Evolutionary conservation across 2,797 vertebrate species (phyloP), one percentile per base, ranked within the genome.

Genomic region (Taenioides sp.): DNA sequence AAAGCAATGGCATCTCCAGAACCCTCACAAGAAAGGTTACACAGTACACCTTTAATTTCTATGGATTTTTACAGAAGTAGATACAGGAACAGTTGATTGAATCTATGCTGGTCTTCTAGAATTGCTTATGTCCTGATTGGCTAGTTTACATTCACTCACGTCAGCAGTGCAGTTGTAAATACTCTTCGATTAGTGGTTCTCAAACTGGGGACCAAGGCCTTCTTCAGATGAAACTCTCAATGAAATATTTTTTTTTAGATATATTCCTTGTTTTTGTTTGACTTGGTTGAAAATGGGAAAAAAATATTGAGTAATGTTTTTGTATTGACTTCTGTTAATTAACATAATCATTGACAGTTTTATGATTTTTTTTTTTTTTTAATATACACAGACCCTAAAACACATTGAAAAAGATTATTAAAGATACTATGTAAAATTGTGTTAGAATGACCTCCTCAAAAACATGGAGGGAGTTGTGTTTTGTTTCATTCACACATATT

Each of bases 41-140:
- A 37, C 34, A 37, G 1, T 54, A 6, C 52, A 54, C 2, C 52
- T 54, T 54, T 54, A 22, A 22, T 16, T 2, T 22, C 14, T 31
- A 37, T 37, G 4, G 73, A 28, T 16, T 65, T 74, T n/a, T 37
- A 37, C 34, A 57, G 55, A 71, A 16, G 22, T 65, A 77, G 47
- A 55, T 62, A 71, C n/a, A 10, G 7, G n/a, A 54, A 2, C 20
- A 6, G 50, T 22, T 54, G 20, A 54, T 54, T 54, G 52, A 54
- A 22, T 54, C 52, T 3, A 22, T 54, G 61, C 59, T 72, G 31
- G 25, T 55, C 62, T 52, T 58, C 0, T 17, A n/a, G n/a, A 57
- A 55, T 57, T 57, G n/a, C n/a, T 23, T 23, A 11, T 6, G 55
- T 16, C 55, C 55, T 25, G 11, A 58, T 58, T 27, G 20, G 22